Percentiles rank a stretch among this genome's conserved stretches.
These are phyloP conservation scores for Rhizoglyphus robini DNA, from an alignment of 1,140 invertebrate species.

Conservation along the genomic window DNA sequence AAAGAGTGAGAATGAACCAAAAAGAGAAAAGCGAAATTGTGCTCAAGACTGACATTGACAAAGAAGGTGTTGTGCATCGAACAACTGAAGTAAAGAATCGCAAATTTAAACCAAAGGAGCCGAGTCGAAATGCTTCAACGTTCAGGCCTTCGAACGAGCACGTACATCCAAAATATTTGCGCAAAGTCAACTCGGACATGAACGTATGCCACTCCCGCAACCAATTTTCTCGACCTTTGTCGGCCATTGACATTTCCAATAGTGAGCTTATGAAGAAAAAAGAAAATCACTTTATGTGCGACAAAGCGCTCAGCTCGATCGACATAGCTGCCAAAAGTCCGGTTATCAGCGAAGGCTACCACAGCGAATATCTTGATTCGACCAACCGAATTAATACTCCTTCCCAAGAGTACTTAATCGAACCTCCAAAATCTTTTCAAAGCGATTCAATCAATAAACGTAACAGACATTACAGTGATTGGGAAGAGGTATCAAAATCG, in stretches of 20 bases:
- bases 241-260: background rate
- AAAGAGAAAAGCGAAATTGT: background rate
- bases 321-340: slow-evolving; percentile 3
- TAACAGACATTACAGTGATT: background rate
- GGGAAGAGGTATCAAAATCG: slow-evolving; percentile 9
- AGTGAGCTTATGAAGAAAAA: background rate
- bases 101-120: background rate
- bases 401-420: background rate
- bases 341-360: slow-evolving; percentile 10
- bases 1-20: background rate
- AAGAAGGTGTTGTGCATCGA: slow-evolving; percentile 3
- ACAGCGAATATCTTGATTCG: background rate
- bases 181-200: background rate
- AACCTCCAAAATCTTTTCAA: background rate
- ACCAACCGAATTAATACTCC: background rate
- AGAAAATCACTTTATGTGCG: background rate
- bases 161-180: background rate
- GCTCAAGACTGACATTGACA: slow-evolving; percentile 1
- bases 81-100: background rate
- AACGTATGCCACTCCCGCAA: background rate
- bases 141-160: background rate
- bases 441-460: background rate
- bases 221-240: background rate
- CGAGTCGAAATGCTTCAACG: background rate
- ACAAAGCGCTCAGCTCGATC: slow-evolving; percentile 8